Evolutionary conservation across 2,888 invertebrate genomes (phyloP).

Genomic region (Latheticus oryzae): DNA sequence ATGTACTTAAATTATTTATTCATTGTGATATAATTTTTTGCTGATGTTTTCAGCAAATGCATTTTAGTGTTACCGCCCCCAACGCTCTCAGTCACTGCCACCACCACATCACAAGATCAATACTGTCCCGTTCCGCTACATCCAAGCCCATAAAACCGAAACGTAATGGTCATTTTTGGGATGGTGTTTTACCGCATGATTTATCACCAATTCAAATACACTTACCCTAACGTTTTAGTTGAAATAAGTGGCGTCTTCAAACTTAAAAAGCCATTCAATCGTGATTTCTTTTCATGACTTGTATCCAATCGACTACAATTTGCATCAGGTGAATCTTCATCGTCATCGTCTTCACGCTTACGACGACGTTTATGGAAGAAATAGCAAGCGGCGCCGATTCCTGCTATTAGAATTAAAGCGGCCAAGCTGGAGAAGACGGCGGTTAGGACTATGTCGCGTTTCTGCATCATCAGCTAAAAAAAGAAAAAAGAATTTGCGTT

Average conservation of each 20-base stretch:
- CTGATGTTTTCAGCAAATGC: too few relatives aligned
- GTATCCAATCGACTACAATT: constrained; percentile 63
- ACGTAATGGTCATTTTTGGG: too few relatives aligned
- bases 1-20: too few relatives aligned
- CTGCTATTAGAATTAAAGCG: constrained; percentile 70
- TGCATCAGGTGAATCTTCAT: constrained; percentile 70
- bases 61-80: constrained; percentile 22
- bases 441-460: constrained; percentile 74
- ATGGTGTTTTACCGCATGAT: too few relatives aligned
- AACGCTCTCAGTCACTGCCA: constrained; percentile 33
- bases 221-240: constrained; percentile 81
- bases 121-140: too few relatives aligned
- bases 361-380: constrained; percentile 69
- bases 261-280: constrained; percentile 76
- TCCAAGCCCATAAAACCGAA: too few relatives aligned
- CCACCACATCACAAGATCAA: constrained; percentile 28
- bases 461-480: constrained; percentile 75
- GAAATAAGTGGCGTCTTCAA: constrained; percentile 80
- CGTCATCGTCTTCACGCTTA: constrained; percentile 65
- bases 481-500: constrained; percentile 7
- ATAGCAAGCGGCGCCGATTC: constrained; percentile 70
- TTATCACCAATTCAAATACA: too few relatives aligned
- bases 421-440: constrained; percentile 74
- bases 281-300: constrained; percentile 69
- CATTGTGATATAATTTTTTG: too few relatives aligned